Evolutionary conservation across 2,888 invertebrate genomes (phyloP).

Genomic region (Tiphia femorata): DNA sequence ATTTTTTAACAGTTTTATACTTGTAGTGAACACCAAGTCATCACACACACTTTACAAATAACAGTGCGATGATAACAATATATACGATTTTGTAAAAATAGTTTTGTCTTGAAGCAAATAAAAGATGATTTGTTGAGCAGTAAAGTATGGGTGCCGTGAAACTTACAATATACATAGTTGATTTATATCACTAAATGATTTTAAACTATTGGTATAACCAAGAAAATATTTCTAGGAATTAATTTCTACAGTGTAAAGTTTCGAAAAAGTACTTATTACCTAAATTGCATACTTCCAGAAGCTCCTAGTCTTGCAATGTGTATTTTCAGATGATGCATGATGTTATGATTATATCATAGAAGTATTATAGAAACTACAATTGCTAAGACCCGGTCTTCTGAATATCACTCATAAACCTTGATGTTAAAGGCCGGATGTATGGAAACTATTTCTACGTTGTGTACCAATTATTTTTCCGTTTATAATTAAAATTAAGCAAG

Average conservation of each 20-base stretch:
- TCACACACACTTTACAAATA: not conserved
- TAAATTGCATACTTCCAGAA: constrained; percentile 14
- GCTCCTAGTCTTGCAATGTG: constrained; percentile 11
- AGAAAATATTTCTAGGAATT: constrained; percentile 7
- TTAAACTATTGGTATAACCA: not conserved
- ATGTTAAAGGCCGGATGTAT: constrained; percentile 22
- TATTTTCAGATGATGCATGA: constrained; percentile 14
- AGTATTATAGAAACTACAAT: constrained; percentile 18
- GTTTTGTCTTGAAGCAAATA: too few relatives aligned
- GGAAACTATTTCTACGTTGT: constrained; percentile 21
- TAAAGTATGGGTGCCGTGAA: not conserved
- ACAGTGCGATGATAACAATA: not conserved
- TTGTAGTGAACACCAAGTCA: constrained; percentile 5
- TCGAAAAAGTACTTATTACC: constrained; percentile 27
- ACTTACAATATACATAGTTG: not conserved
- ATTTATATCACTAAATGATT: not conserved
- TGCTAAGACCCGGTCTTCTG: constrained; percentile 7
- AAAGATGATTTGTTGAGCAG: not conserved
- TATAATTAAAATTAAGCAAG: too few relatives aligned
- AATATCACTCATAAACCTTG: constrained; percentile 4
- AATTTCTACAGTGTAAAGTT: constrained; percentile 26
- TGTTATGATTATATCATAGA: constrained; percentile 7
- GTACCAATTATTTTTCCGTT: too few relatives aligned
- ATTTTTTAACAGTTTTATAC: not conserved
- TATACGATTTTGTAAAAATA: not conserved